Evolutionary conservation across 2,888 invertebrate genomes (phyloP), one percentile per base, ranked within the genome.

Genomic region (Nemurella pictetii): DNA sequence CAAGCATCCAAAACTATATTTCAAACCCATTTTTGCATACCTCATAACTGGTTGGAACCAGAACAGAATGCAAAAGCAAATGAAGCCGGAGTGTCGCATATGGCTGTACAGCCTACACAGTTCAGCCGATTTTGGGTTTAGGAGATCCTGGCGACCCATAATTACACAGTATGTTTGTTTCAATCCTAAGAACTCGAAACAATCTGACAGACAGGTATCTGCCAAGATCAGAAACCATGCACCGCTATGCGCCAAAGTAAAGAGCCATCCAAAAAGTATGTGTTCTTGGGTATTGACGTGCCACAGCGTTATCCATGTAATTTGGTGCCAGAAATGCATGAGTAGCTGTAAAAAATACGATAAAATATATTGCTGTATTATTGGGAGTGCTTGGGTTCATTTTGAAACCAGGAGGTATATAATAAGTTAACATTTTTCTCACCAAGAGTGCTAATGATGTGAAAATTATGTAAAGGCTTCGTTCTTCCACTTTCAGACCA

Each of bases 11-110:
- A n/a, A n/a, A n/a, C 55, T 15, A 15, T 36, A 36, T 7, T 12
- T 7, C 55, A 36, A 7, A 12, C 7, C 55, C 15, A 15, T 12
- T 12, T 7, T 80, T 75, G 87, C 88, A 89, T 89, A 91, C 90
- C 92, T 93, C 94, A 94, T 94, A 0, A 92, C 88, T 83, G 94
- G 94, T 86, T 91, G 91, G 80, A 91, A 89, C 92, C 94, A 94
- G 72, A 94, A 90, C 85, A 94, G 91, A 0, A 92, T 87, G 0
- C 91, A 88, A 85, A 94, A 91, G 5, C 92, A 93, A 74, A 91
- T 89, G 87, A 94, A 94, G 85, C 94, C 94, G 0, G 94, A 94
- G 90, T 94, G 94, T 77, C 94, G 91, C 89, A 94, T 92, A 87
- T 94, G 93, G 0, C 90, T 88, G 86, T 92, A 92, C 30, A 93